Conservation (phyloP, 2,888 invertebrate species). For the Augiades crinisus region DNA sequence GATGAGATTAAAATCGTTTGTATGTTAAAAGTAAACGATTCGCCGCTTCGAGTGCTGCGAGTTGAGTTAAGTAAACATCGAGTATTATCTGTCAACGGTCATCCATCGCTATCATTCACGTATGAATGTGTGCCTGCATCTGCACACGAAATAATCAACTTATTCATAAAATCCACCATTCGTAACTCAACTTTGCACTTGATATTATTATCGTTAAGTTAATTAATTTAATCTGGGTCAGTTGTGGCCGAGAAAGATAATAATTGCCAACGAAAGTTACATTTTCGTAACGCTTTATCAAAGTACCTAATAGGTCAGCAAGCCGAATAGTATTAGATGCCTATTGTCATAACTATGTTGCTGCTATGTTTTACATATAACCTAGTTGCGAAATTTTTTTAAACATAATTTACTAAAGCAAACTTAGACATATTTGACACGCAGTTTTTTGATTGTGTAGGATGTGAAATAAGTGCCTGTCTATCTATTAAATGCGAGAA, state of each 20-base stretch:
- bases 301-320: too few species aligned
- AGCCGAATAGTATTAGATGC: too few species aligned
- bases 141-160: constrained; percentile 62
- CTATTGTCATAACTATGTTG: too few species aligned
- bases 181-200: constrained; percentile 36
- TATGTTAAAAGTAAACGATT: constrained; percentile 40
- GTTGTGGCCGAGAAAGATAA: constrained; percentile 17
- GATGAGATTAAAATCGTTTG: constrained; percentile 48
- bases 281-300: background rate
- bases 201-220: constrained; percentile 37
- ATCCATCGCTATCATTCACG: constrained; percentile 52
- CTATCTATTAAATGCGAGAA: too few species aligned
- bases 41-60: constrained; percentile 51
- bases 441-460: too few species aligned
- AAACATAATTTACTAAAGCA: too few species aligned
- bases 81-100: constrained; percentile 79
- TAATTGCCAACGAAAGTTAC: background rate
- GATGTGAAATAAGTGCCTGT: too few species aligned
- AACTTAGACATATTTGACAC: too few species aligned
- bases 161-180: constrained; percentile 64
- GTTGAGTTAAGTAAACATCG: constrained; percentile 78
- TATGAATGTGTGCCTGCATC: constrained; percentile 51
- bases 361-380: too few species aligned
- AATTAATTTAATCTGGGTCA: constrained; percentile 53
- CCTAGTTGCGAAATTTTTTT: too few species aligned